Evolutionary conservation across 2,113 vertebrate species (phyloP), one percentile per base, ranked within the genome.

Genomic region (Petromus typicus): DNA sequence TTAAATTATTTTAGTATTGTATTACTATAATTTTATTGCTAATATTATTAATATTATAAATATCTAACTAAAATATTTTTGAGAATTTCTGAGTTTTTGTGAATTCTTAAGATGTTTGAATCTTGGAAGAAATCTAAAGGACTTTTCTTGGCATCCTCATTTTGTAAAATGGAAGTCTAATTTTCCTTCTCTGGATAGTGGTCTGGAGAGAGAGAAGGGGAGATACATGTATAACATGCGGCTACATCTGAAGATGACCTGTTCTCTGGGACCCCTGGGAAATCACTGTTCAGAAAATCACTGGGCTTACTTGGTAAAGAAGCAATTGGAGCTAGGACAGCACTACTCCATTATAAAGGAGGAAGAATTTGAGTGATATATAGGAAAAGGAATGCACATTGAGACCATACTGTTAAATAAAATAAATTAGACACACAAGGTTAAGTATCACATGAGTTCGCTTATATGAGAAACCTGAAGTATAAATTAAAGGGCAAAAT

Each of bases 111-210:
- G 75, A 79, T 83, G 93, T 37, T 96, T 54, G 89, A 95, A 61
- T 88, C 18, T 66, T 76, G 91, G 96, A 96, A 97, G 66, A 86
- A 87, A 91, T 22, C 43, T 0, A 0, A 80, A 45, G 18, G 7
- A 76, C n/a, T 32, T 45, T 57, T 5, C 32, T 51, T 13, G 13
- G 10, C 48, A 40, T 5, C 17, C 64, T 90, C 10, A 84, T 61
- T 97, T 96, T 96, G 80, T 89, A 90, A 94, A 98, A 97, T 56
- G 87, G 91, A 94, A 20, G 16, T 59, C 30, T 82, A 43, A 67
- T 56, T 93, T 90, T 75, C 37, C 4, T 20, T 30, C 43, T 40
- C 17, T 75, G 73, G 17, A 89, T 2, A 4, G 16, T 67, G 69
- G 32, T 23, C 7, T 75, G 7, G n/a, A 75, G 23, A 81, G 45